A percentile compares a stretch with the other conserved stretches of the same genome.
phyloP scores from a whole-genome alignment of 2,797 vertebrate species.

The Heterohyrax brucei region DNA sequence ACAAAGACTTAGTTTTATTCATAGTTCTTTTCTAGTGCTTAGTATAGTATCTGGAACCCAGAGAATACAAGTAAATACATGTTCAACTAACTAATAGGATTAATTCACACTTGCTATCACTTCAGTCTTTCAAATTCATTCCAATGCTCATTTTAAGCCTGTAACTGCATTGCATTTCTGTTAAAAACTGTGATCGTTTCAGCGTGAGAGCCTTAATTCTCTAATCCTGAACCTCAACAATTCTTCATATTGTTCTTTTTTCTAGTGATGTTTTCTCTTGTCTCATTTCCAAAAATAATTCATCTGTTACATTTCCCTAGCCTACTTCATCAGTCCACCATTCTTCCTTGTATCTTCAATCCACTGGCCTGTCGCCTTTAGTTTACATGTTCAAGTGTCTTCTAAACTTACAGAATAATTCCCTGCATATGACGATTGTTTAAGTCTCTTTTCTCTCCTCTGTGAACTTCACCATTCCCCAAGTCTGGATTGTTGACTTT shows the following conservation, averaged over 20 bases:
- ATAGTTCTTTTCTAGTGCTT: neutral
- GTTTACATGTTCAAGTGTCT: neutral
- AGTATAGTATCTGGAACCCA: neutral
- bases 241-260: neutral
- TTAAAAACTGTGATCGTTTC: neutral
- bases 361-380: neutral
- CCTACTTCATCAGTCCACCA: neutral
- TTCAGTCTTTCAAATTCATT: neutral
- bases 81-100: neutral
- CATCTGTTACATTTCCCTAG: neutral
- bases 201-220: neutral
- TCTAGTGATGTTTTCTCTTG: neutral
- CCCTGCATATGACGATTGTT: neutral
- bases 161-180: neutral
- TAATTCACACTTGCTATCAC: neutral
- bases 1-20: neutral
- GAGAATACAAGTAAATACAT: neutral
- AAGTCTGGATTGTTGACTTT: neutral
- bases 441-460: neutral
- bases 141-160: neutral
- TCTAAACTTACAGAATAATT: too few relatives aligned
- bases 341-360: neutral
- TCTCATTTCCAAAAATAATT: constrained; percentile 1
- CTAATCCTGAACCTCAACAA: neutral
- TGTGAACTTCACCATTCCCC: neutral